Evolutionary conservation across 2,113 vertebrate genomes (phyloP).

Genomic region (Vombatus ursinus): DNA sequence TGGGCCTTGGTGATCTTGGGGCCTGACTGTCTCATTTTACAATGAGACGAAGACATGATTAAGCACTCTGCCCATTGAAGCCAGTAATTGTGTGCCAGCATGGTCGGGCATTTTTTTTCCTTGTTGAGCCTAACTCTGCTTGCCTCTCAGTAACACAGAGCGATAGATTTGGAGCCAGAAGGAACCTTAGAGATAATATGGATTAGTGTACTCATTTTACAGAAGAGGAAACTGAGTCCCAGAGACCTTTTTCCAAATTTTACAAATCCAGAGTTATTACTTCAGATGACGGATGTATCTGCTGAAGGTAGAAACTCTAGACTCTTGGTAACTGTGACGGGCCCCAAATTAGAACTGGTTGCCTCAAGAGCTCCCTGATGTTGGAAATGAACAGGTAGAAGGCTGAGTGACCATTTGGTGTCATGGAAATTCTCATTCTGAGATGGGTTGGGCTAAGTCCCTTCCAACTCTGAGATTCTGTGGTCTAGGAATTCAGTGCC

Average conservation of each 20-base stretch:
- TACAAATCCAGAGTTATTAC: background rate
- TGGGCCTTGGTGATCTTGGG: background rate
- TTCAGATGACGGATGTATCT: background rate
- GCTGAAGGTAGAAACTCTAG: background rate
- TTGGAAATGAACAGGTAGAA: too few relatives aligned
- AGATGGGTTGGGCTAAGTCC: background rate
- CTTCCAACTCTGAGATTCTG: background rate
- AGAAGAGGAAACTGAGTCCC: background rate
- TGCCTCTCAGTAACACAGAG: background rate
- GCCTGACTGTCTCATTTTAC: background rate
- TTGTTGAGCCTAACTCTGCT: background rate
- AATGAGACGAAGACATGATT: background rate
- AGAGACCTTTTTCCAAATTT: background rate
- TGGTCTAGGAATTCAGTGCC: background rate
- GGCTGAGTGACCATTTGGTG: background rate
- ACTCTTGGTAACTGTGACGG: background rate
- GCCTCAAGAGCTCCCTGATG: background rate
- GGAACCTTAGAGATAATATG: background rate
- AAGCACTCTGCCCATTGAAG: background rate
- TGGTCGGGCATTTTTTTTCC: background rate
- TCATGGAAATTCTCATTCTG: background rate
- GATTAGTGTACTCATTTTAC: background rate
- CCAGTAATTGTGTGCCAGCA: background rate
- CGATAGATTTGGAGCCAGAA: background rate
- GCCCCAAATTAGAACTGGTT: background rate